Conservation (phyloP, 2,113 vertebrate species). For the Lathamus discolor region DNA sequence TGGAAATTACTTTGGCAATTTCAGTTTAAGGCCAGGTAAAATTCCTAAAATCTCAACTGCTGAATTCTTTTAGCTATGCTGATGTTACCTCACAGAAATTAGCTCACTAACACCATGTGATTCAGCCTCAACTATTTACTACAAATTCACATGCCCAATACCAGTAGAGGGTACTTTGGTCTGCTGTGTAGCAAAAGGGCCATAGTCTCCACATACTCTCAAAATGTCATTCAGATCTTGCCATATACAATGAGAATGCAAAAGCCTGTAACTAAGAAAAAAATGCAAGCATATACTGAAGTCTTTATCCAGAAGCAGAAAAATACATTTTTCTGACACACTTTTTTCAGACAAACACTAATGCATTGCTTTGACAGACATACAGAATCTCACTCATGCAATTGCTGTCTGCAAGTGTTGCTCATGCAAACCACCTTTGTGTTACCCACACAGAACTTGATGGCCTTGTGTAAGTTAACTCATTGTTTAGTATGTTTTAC, state of each 20-base stretch:
- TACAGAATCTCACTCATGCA: background rate
- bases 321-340: background rate
- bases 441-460: background rate
- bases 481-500: background rate
- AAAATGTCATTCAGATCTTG: background rate
- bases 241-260: background rate
- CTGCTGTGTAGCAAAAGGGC: background rate
- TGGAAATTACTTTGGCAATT: background rate
- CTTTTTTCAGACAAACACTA: background rate
- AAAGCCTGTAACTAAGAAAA: background rate
- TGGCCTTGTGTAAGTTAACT: background rate
- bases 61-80: background rate
- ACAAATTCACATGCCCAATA: background rate
- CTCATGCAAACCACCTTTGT: background rate
- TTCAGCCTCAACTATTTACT: background rate
- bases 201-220: background rate
- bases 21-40: background rate
- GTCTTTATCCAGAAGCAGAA: background rate
- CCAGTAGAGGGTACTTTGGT: background rate
- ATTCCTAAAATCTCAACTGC: background rate
- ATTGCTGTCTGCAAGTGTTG: background rate
- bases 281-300: background rate
- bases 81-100: background rate
- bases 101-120: background rate
- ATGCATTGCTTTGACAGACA: background rate